Evolutionary conservation across 2,797 vertebrate species (phyloP).

Genomic region (Leptatherina wallacei): DNA sequence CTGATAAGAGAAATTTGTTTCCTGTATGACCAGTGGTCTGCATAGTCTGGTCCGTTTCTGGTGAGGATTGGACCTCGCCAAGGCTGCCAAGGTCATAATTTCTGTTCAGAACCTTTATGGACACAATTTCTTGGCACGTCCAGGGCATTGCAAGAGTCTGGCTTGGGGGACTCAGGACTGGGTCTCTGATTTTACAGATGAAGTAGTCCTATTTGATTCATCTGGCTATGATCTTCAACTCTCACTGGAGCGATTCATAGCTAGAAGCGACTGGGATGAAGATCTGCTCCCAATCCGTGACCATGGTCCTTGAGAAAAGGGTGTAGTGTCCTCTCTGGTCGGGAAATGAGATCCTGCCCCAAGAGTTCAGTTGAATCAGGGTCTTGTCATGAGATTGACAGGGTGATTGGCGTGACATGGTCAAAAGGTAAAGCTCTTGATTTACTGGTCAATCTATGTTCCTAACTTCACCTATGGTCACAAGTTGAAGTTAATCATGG

Average conservation of each 20-base stretch:
- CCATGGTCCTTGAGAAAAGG: not conserved
- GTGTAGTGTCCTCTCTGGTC: not conserved
- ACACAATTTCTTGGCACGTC: too few relatives aligned
- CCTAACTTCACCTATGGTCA: too few relatives aligned
- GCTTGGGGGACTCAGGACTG: too few relatives aligned
- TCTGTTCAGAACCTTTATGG: too few relatives aligned
- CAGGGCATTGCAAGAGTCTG: not conserved
- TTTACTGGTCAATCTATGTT: too few relatives aligned
- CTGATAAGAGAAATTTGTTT: not conserved
- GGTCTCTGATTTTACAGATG: too few relatives aligned
- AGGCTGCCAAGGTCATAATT: not conserved
- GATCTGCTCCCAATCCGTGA: not conserved
- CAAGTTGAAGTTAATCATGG: not conserved
- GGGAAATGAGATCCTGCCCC: not conserved
- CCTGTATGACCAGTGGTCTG: not conserved
- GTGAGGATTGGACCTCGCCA: too few relatives aligned
- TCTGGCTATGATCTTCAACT: too few relatives aligned
- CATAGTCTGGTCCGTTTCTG: too few relatives aligned
- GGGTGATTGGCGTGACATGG: not conserved
- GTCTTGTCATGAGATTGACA: not conserved
- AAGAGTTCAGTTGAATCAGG: not conserved
- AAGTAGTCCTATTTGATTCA: not conserved
- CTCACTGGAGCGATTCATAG: too few relatives aligned
- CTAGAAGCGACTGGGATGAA: not conserved
- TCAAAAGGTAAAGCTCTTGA: not conserved